Evolutionary conservation across 2,888 invertebrate species (phyloP).

Genomic region (Chrysolina americana): DNA sequence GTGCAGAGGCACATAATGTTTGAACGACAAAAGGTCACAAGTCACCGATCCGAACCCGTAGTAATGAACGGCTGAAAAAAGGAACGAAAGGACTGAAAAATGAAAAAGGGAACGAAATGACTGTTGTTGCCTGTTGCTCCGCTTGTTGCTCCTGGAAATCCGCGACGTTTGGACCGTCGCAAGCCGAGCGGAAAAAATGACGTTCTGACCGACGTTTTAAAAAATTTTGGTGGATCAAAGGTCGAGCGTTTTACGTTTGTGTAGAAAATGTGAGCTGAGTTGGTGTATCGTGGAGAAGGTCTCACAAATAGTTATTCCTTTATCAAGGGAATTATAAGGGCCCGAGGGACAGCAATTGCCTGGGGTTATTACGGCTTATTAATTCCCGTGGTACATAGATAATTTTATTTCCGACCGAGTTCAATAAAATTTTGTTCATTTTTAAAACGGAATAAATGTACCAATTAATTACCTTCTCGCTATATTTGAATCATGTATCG

Average conservation of each 20-base stretch:
- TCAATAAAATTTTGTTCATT: no score
- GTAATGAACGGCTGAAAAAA: neutral
- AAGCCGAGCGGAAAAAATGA: neutral
- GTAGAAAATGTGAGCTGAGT: neutral
- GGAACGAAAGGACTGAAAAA: neutral
- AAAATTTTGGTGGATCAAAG: neutral
- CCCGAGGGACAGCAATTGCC: no score
- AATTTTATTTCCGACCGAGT: no score
- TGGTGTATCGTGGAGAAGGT: neutral
- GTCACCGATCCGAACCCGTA: constrained; percentile 4
- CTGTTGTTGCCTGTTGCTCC: neutral
- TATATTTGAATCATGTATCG: no score
- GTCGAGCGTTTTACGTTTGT: neutral
- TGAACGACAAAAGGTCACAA: no score
- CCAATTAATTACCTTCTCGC: no score
- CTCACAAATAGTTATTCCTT: neutral
- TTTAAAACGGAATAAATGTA: no score
- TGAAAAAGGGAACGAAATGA: neutral
- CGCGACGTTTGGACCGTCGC: neutral
- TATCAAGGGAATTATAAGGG: no score
- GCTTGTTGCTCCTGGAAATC: neutral
- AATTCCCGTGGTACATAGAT: no score
- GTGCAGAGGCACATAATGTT: neutral
- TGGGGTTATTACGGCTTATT: no score
- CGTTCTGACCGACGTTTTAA: neutral